These are phyloP conservation scores for Cygnus buccinator DNA, from an alignment of 2,113 vertebrate genomes.

Conservation along the genomic window DNA sequence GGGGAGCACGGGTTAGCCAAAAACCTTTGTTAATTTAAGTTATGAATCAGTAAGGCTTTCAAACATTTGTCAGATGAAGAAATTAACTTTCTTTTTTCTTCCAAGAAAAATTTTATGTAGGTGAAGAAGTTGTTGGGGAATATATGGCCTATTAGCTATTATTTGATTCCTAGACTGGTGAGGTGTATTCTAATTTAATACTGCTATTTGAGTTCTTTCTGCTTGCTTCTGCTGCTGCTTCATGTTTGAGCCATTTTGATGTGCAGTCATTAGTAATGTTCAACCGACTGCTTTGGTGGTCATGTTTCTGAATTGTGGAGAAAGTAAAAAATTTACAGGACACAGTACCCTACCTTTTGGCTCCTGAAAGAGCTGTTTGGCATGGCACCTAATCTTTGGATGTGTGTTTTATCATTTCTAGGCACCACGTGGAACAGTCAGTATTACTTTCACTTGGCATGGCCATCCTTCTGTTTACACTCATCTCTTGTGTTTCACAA, in stretches of 20 bases:
- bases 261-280: background rate
- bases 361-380: background rate
- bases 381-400: background rate
- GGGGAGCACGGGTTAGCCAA: background rate
- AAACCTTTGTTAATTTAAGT: background rate
- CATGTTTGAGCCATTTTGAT: background rate
- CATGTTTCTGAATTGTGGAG: background rate
- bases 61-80: background rate
- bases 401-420: background rate
- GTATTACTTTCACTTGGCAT: background rate
- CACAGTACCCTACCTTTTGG: fast-evolving
- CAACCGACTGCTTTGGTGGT: background rate
- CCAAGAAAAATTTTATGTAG: background rate
- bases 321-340: background rate
- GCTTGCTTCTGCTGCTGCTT: background rate
- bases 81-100: background rate
- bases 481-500: background rate
- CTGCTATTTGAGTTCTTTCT: background rate
- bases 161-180: background rate
- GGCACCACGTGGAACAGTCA: background rate
- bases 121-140: background rate
- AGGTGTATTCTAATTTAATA: background rate
- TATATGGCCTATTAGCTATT: background rate
- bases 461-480: background rate
- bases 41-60: background rate